These are phyloP conservation scores for Propithecus coquereli DNA, from an alignment of 2,113 vertebrate genomes.

Conservation along the genomic window DNA sequence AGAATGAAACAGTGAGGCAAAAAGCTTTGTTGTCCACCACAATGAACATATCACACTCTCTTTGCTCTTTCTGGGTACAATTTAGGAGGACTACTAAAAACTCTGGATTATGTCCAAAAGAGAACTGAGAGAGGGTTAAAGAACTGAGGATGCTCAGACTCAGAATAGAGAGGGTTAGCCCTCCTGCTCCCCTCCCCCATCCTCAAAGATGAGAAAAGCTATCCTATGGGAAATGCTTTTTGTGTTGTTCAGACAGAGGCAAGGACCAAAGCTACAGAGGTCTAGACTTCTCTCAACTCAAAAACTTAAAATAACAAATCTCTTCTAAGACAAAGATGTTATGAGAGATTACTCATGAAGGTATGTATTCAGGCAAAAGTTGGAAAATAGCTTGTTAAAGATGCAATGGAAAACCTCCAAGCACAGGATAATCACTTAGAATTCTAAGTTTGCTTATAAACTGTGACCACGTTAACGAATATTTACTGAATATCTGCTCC, in stretches of 20 bases:
- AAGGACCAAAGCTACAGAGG: conserved; percentile 30
- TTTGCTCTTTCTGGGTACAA: conserved; percentile 17
- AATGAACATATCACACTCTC: not conserved
- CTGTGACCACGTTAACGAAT: not conserved
- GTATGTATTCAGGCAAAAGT: conserved; percentile 16
- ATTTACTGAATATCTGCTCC: conserved; percentile 35
- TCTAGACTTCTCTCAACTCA: conserved; percentile 21
- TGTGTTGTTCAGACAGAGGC: not conserved
- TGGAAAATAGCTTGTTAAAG: conserved; percentile 44
- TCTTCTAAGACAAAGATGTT: conserved; percentile 49
- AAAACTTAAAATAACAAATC: conserved; percentile 45
- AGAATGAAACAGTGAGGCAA: not conserved
- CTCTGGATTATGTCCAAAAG: not conserved
- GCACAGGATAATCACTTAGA: not conserved
- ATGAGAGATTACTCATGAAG: conserved; percentile 21
- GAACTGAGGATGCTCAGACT: not conserved
- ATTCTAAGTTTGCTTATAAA: conserved; percentile 32
- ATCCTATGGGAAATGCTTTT: not conserved
- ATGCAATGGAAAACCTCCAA: conserved; percentile 32
- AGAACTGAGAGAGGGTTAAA: conserved; percentile 1
- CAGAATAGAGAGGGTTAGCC: not conserved
- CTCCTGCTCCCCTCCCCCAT: not conserved
- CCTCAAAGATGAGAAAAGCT: conserved; percentile 8
- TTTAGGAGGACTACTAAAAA: conserved; percentile 17
- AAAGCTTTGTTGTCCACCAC: not conserved